Conservation (phyloP, 2,113 vertebrate species). For the Neoarius graeffei region DNA sequence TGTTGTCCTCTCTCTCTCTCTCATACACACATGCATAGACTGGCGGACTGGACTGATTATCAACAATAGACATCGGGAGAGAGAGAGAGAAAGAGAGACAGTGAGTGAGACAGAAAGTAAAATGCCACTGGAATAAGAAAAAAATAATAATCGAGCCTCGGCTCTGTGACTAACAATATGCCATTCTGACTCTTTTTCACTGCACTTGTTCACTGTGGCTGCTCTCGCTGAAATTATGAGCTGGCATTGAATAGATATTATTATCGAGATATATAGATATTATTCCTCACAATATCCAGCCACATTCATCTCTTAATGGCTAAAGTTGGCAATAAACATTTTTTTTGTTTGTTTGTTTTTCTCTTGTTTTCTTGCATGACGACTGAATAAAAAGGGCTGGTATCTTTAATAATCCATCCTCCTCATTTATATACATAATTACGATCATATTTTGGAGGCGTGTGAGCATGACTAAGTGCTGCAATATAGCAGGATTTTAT, state of each 20-base stretch:
- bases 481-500: conserved; percentile 11
- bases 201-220: conserved; percentile 7
- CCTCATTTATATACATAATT: conserved; percentile 11
- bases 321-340: not conserved
- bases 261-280: not conserved
- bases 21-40: not conserved
- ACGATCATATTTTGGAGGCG: conserved; percentile 9
- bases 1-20: not conserved
- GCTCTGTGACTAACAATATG: conserved; percentile 11
- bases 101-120: not conserved
- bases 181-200: conserved; percentile 1
- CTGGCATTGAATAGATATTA: not conserved
- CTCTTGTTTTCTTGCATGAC: not conserved
- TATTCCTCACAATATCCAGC: not conserved
- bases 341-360: not conserved
- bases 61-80: not conserved
- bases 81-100: not conserved
- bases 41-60: conserved; percentile 42
- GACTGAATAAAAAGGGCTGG: not conserved
- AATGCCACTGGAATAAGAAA: not conserved
- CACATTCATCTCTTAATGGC: not conserved
- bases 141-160: not conserved
- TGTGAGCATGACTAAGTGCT: conserved; percentile 22
- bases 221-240: not conserved
- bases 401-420: not conserved